Base-by-base conservation (phyloP, 2,797 vertebrate genomes). In the Setipinna tenuifilis region DNA sequence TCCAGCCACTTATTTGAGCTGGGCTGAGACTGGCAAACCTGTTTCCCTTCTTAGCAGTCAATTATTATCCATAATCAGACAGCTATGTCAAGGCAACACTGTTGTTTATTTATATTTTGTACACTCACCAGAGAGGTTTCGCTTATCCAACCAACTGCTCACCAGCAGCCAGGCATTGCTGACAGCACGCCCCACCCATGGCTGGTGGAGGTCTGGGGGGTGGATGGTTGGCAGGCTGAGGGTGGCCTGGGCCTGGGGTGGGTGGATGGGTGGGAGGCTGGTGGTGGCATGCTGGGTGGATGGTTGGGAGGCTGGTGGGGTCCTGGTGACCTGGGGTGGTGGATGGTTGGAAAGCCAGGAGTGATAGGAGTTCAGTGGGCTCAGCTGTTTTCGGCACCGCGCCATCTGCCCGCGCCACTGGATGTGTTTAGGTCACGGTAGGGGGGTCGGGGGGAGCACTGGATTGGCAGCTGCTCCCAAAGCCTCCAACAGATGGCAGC, bases 401-500 rank as follows among this genome's bases (percentile, higher is more conserved):
- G 75, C 19, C 75, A 81, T 25, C 48, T 80, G 50, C 16, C 65
- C 14, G 12, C 12, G 25, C 28, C 1, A 16, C 65, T 71, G 65
- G 62, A 25, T 28, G 9, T 12, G 3, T 11, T 71, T 23, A 7
- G 23, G 54, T 23, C 16, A n/a, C n/a, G n/a, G n/a, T n/a, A n/a
- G n/a, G 35, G 35, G 35, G 35, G 35, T 41, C 35, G 35, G 35
- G 35, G 16, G 23, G 23, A 6, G 4, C 2, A 6, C 58, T 48
- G 7, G 41, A 48, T 61, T 14, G 50, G 10, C 2, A 57, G 17
- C 9, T 25, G 75, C 35, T 75, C 83, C 61, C n/a, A 41, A 9
- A 59, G 35, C 19, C 19, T n/a, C 44, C 65, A 78, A 65, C 65
- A 87, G 81, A 82, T 84, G 83, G 54, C 31, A 82, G 23, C 41